Percentiles rank a stretch among this genome's conserved stretches.
Conservation (phyloP, 1,140 invertebrate genomes). For the Coelopa frigida region DNA sequence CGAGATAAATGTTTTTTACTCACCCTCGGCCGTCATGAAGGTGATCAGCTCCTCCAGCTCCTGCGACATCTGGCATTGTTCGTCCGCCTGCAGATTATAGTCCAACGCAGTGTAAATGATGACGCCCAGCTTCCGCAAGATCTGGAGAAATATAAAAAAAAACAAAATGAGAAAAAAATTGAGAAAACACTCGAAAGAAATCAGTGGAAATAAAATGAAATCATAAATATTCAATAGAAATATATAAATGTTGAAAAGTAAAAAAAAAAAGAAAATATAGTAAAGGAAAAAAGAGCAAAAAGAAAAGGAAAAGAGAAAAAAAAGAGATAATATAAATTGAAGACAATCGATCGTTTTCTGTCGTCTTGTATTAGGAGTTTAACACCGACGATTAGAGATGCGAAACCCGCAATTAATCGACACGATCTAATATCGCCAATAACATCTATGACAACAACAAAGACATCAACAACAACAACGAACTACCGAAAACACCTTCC, state of each 20-base stretch:
- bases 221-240: no score
- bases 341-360: no score
- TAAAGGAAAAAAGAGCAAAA: background rate
- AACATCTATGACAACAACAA: no score
- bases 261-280: background rate
- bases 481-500: no score
- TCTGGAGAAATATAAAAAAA: constrained; percentile 51
- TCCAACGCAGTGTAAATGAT: constrained; percentile 83
- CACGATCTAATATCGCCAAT: no score
- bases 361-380: no score
- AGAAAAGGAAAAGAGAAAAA: background rate
- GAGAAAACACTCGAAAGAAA: background rate
- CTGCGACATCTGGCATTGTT: constrained; percentile 75
- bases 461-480: no score
- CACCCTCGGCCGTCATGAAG: constrained; percentile 67
- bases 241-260: background rate
- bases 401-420: no score
- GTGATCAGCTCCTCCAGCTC: constrained; percentile 79
- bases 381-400: no score
- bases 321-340: no score
- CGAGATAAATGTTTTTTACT: constrained; percentile 19
- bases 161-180: background rate
- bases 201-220: background rate
- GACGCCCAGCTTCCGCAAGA: constrained; percentile 71
- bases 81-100: constrained; percentile 71